Evolutionary conservation across 1,140 invertebrate genomes (phyloP).

Genomic region (Caerostris darwini): DNA sequence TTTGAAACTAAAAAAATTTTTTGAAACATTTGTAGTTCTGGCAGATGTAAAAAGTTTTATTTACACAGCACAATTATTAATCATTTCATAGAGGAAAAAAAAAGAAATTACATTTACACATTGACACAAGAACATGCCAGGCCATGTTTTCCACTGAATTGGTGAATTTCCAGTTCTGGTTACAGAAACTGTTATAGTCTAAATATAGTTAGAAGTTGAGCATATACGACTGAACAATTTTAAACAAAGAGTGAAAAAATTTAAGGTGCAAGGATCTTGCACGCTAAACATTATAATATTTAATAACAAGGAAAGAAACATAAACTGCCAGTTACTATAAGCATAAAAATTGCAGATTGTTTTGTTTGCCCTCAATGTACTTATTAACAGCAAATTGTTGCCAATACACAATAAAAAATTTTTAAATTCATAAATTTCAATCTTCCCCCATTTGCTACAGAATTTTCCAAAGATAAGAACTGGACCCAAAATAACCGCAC

Average conservation of each 20-base stretch:
- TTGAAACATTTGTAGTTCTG: conserved; percentile 61
- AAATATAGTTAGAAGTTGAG: conserved; percentile 66
- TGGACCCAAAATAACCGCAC: conserved; percentile 74
- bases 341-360: conserved; percentile 67
- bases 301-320: conserved; percentile 14
- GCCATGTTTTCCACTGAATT: conserved; percentile 76
- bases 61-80: conserved; percentile 77
- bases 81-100: conserved; percentile 56
- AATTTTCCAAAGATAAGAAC: conserved; percentile 66
- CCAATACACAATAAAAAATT: conserved; percentile 45
- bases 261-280: conserved; percentile 68
- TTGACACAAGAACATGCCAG: conserved; percentile 76
- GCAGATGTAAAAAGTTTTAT: conserved; percentile 78
- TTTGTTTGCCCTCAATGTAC: conserved; percentile 44
- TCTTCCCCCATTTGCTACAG: conserved; percentile 51
- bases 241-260: background rate
- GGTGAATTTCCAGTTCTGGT: conserved; percentile 74
- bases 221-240: conserved; percentile 48
- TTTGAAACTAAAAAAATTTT: conserved; percentile 41
- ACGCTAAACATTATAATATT: conserved; percentile 15
- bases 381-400: conserved; percentile 48
- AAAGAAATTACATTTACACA: conserved; percentile 76
- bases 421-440: conserved; percentile 43
- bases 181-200: conserved; percentile 68
- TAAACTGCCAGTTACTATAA: conserved; percentile 75